Conservation (phyloP, 2,113 vertebrate genomes). For the Geothlypis trichas region DNA sequence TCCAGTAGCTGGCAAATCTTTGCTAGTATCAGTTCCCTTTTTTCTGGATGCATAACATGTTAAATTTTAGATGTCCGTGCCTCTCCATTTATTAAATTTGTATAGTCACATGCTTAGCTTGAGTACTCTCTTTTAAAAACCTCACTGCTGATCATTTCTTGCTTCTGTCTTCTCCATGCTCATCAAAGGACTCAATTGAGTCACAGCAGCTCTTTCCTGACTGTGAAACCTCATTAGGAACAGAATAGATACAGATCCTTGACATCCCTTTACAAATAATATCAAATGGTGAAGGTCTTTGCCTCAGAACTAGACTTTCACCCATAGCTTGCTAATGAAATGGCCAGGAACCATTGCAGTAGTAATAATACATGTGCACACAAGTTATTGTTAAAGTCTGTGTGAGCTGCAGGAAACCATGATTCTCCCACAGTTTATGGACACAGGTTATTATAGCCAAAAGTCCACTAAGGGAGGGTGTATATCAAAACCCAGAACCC, state of each 20-base stretch:
- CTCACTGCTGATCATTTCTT: neutral
- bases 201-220: neutral
- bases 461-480: rapidly evolving
- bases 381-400: neutral
- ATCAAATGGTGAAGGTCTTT: neutral
- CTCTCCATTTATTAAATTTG: neutral
- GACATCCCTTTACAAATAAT: neutral
- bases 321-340: neutral
- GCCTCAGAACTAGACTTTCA: neutral
- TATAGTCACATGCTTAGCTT: neutral
- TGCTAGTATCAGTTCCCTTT: neutral
- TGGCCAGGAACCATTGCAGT: neutral
- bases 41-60: neutral
- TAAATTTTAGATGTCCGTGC: neutral
- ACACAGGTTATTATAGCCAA: neutral
- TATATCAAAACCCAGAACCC: neutral
- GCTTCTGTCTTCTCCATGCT: neutral
- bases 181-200: neutral
- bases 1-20: neutral
- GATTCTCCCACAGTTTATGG: neutral
- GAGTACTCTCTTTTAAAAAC: neutral
- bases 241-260: neutral
- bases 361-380: neutral
- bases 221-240: neutral
- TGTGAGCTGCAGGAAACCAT: neutral